Evolutionary conservation across 1,140 invertebrate species (phyloP), one percentile per base, ranked within the genome.

Genomic region (Oryctes rhinoceros): DNA sequence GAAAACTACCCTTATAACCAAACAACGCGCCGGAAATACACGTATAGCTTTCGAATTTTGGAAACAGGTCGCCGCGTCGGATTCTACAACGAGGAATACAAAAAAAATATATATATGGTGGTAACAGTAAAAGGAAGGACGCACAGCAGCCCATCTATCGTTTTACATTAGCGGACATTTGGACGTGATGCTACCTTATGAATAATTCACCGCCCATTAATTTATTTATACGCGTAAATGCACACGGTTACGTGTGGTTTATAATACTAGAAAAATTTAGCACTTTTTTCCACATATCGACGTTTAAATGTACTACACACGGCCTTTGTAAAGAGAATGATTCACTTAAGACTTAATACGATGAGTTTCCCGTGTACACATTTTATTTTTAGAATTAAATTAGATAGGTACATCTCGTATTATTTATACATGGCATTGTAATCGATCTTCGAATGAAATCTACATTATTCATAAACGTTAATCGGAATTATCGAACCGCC

Each of bases 211-310:
- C 65, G 15, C 24, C 7, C 65, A 71, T 71, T 71, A 71, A 35
- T 71, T 71, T 71, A 71, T 71, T 71, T 71, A 71, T 71, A 24
- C 65, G 18, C 65, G 65, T 71, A 71, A 71, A 71, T 71, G 65
- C 65, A 71, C 35, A 71, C 20, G 65, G 65, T 71, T 71, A 71
- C 75, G 75, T 76, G 75, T 48, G 47, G 75, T 76, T 49, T 49
- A 49, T 76, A 76, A 76, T 76, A 76, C n/a, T 47, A n/a, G 75
- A 76, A 76, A 76, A 76, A 76, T 76, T 76, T 76, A 76, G 75
- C 75, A 76, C 75, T 76, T 76, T 76, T 76, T 76, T 76, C 39
- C 18, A 44, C 9, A 44, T 1, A 48, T 44, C 75, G 10, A 48
- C 75, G 44, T 49, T 44, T 47, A 49, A 18, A 48, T 76, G 47